A percentile compares a stretch with the other conserved stretches of the same genome.
These are phyloP conservation scores for Entomyzon cyanotis DNA, from an alignment of 2,113 vertebrate genomes.

Conservation along the genomic window DNA sequence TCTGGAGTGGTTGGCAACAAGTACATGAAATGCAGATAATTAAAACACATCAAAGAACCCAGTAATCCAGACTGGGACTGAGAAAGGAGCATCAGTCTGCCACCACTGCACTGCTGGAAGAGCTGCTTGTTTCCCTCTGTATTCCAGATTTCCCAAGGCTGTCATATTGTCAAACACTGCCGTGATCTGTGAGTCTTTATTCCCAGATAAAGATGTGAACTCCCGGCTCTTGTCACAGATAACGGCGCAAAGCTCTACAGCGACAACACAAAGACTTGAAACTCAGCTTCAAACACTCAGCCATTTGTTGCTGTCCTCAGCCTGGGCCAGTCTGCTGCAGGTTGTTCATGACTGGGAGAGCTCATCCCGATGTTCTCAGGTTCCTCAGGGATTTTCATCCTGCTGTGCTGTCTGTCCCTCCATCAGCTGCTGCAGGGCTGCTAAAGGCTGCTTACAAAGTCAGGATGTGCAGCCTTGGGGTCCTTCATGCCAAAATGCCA, in stretches of 20 bases:
- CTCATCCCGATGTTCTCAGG: fast-evolving
- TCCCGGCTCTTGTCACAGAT: slow-evolving; percentile 48
- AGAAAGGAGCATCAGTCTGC: neutral
- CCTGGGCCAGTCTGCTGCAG: neutral
- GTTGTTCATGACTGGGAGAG: neutral
- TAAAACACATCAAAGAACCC: neutral
- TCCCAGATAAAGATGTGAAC: slow-evolving; percentile 55
- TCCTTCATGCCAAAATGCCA: neutral
- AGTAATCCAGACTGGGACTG: neutral
- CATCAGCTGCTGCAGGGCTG: neutral
- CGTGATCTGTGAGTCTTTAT: neutral
- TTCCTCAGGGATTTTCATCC: neutral
- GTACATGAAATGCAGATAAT: neutral
- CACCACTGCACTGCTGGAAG: neutral
- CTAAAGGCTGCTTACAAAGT: fast-evolving
- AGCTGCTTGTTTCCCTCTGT: neutral
- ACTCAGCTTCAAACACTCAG: neutral
- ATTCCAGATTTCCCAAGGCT: slow-evolving; percentile 35
- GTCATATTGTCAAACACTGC: neutral
- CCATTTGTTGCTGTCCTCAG: slow-evolving; percentile 23
- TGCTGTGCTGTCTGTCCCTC: neutral
- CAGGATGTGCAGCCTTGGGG: neutral
- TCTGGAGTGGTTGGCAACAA: neutral
- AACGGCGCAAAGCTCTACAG: slow-evolving; percentile 13
- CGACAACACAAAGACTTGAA: neutral